A percentile compares a stretch with the other conserved stretches of the same genome.
phyloP scores from a whole-genome alignment of 53 echinoderm and acorn worm species.

The Pentamera pediparva region DNA sequence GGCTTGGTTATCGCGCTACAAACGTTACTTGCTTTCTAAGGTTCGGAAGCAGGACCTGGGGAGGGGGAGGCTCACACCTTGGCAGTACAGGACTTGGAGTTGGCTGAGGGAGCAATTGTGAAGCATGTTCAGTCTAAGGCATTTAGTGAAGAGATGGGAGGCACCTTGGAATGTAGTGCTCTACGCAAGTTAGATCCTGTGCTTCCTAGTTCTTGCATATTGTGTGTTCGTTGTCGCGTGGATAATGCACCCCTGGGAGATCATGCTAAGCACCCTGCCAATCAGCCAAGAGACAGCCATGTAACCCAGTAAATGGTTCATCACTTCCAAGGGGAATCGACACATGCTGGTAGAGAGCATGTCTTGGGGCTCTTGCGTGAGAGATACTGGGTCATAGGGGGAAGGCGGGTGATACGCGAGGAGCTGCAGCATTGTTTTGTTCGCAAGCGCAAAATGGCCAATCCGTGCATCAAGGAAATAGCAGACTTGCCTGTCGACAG shows the following conservation, averaged over 20 bases:
- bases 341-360: conserved; percentile 37
- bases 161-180: neutral
- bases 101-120: conserved; percentile 16
- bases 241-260: conserved; percentile 12
- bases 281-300: conserved; percentile 30
- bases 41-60: neutral
- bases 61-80: neutral
- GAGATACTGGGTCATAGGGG: conserved; percentile 26
- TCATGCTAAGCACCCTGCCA: conserved; percentile 29
- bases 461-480: neutral
- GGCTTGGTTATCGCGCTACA: conserved; percentile 33
- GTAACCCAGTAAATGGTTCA: conserved; percentile 14
- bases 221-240: conserved; percentile 37
- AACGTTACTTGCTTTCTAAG: neutral
- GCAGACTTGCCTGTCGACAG: conserved; percentile 37
- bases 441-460: conserved; percentile 22
- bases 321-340: conserved; percentile 21
- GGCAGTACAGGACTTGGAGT: neutral
- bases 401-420: neutral
- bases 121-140: neutral
- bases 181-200: conserved; percentile 46
- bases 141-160: neutral
- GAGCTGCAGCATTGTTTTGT: conserved; percentile 15
- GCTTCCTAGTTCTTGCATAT: neutral
- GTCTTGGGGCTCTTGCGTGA: conserved; percentile 28